Evolutionary conservation across 2,888 invertebrate species (phyloP), one percentile per base, ranked within the genome.

Genomic region (Leuctra nigra): DNA sequence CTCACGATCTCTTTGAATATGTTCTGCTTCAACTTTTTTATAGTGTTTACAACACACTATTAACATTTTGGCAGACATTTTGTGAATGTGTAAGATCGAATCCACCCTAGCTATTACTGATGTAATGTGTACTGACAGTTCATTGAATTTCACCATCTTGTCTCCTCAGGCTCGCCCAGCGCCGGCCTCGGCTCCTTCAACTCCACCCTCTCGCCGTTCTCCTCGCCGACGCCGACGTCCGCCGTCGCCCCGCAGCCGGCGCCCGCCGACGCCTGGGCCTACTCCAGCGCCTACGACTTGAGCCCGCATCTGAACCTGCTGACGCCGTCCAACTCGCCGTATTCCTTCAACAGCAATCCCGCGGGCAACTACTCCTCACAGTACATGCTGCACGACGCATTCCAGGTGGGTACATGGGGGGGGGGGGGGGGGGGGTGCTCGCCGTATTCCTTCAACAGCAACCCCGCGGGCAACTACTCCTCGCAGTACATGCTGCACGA

Each of bases 281-380:
- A 65, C 25, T 63, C 64, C 35, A 61, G 65, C 36, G 82, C 86
- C 0, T 88, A 88, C 68, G 89, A 89, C 66, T 70, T 89, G 14
- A 82, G 85, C 18, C 83, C 88, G 9, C 90, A 90, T 67, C 73
- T 84, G 57, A 84, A 83, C 68, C 72, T 90, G 33, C 74, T 89
- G 35, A 86, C 87, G 56, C 83, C 87, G 0, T 78, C 85, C 47
- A 48, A 52, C 14, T 52, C 62, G n/a, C 56, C 61, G 6, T 81
- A 82, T 63, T 67, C 69, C 56, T 66, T 68, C 1, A 65, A 63
- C 56, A 60, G 54, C 68, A 69, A 1, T 65, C 69, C 24, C 63
- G 68, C 53, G 56, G 70, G 70, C 60, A 71, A 71, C 61, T 67
- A 69, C 13, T 68, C 69, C 0, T 70, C 71, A 35, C 66, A 70